Base-by-base conservation (phyloP, 2,888 invertebrate genomes). In the Callyntrura sp. region DNA sequence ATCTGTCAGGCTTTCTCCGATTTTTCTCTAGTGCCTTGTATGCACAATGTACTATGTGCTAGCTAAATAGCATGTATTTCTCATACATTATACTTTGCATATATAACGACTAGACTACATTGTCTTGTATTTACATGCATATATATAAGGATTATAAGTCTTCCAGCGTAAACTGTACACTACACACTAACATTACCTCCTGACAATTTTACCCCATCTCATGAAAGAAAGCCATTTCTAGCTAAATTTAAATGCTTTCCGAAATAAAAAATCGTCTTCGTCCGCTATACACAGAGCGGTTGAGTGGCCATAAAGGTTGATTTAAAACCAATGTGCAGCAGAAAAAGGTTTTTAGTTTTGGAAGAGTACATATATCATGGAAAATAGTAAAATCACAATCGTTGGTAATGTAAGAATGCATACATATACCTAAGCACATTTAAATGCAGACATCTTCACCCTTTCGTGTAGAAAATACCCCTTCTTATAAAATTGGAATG, bases 1-100 rank as follows among this genome's bases (percentile, higher is more conserved):
- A 78, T 85, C 78, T 78, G 85, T 76, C 85, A 62, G 17, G 23
- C 62, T 78, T 85, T 85, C 85, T 60, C 85, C 65, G 78, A 76
- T 76, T 85, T 85, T 85, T 43, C 81, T 62, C 79, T 60, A 12
- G 43, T 79, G 60, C 60, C 35, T 79, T 17, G 55, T 70, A 14
- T 73, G 73, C 43, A 9, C 73, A 84, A 1, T 65, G 2, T 20
- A 20, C 14, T 2, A 60, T 68, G 23, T 85, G 60, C 62, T 45
- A 60, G 45, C 60, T 85, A 83, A 83, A 84, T 57, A 43, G 55
- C 20, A 12, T 60, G 45, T 4, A 2, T 70, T 73, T 28, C 43
- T 43, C 57, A 51, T 23, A 70, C 1, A 12, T 73, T 4, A 14
- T 65, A 2, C 12, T 14, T 70, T 73, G 8, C 60, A 4, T n/a